phyloP scores from a whole-genome alignment of 2,888 invertebrate genomes.

The Agrypnus murinus region DNA sequence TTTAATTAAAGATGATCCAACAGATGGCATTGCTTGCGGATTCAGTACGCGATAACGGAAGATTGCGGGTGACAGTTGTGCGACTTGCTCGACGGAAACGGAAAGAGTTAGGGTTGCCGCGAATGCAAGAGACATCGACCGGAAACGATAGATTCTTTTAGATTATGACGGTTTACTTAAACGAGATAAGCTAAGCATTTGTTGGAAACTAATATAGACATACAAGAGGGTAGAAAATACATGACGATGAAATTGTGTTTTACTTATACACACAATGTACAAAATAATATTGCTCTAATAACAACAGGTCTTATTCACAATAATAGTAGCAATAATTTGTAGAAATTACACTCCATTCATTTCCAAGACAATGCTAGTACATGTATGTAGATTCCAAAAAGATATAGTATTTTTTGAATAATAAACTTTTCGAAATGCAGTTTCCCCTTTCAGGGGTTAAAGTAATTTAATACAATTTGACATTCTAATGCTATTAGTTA shows the following conservation, averaged over 20 bases:
- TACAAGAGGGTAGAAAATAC: neutral
- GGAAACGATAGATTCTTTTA: slow-evolving; percentile 54
- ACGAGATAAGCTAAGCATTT: slow-evolving; percentile 45
- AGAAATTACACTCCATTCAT: no score
- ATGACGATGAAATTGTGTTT: neutral
- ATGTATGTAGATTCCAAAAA: no score
- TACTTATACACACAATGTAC: no score
- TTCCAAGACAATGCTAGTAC: no score
- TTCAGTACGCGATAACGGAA: slow-evolving; percentile 51
- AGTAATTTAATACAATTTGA: no score
- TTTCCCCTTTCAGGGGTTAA: no score
- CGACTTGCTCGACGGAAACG: slow-evolving; percentile 52
- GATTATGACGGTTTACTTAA: slow-evolving; percentile 49
- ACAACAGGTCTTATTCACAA: no score
- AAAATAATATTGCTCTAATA: no score
- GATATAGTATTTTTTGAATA: no score
- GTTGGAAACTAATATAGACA: slow-evolving; percentile 31
- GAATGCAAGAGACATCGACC: slow-evolving; percentile 52
- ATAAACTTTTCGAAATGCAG: no score
- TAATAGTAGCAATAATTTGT: no score
- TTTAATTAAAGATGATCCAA: slow-evolving; percentile 55
- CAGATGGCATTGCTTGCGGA: slow-evolving; percentile 51
- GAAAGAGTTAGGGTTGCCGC: slow-evolving; percentile 52
- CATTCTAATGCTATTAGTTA: no score
- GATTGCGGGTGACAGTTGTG: slow-evolving; percentile 54